Evolutionary conservation across 2,888 invertebrate species (phyloP).

Genomic region (Eupithecia insigniata): DNA sequence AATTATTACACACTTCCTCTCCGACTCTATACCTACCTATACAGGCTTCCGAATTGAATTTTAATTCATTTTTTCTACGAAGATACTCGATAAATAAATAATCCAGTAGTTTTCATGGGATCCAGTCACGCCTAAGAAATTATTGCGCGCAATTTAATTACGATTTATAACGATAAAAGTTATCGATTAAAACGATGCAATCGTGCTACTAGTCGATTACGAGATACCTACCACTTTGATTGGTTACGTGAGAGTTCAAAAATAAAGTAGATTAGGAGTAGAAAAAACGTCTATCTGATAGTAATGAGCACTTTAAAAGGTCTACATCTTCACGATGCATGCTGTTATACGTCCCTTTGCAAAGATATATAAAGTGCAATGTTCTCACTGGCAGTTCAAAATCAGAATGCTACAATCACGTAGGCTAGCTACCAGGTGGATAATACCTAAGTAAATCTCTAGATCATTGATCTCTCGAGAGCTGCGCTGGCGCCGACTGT

Average conservation of each 20-base stretch:
- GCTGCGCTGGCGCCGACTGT: slow-evolving; percentile 71
- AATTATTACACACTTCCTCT: slow-evolving; percentile 43
- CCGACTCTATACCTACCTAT: slow-evolving; percentile 46
- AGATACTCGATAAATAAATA: slow-evolving; percentile 40
- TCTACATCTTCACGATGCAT: neutral
- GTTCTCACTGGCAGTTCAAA: slow-evolving; percentile 12
- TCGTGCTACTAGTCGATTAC: slow-evolving; percentile 50
- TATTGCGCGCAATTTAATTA: slow-evolving; percentile 75
- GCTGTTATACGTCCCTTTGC: neutral
- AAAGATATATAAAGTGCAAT: neutral
- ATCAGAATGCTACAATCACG: slow-evolving; percentile 33
- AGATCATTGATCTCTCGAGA: slow-evolving; percentile 80
- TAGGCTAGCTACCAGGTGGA: slow-evolving; percentile 49
- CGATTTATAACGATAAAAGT: slow-evolving; percentile 63
- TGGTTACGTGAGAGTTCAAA: slow-evolving; percentile 31
- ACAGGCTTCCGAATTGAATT: slow-evolving; percentile 48
- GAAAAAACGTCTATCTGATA: neutral
- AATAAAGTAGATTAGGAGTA: slow-evolving; percentile 16
- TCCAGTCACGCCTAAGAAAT: slow-evolving; percentile 71
- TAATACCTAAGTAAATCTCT: slow-evolving; percentile 77
- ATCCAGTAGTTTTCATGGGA: slow-evolving; percentile 57
- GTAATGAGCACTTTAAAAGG: neutral
- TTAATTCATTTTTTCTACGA: slow-evolving; percentile 44
- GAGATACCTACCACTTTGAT: slow-evolving; percentile 44
- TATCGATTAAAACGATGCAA: slow-evolving; percentile 64